These are phyloP conservation scores for Fragum sueziense DNA, from an alignment of 2,888 invertebrate genomes.

Conservation along the genomic window DNA sequence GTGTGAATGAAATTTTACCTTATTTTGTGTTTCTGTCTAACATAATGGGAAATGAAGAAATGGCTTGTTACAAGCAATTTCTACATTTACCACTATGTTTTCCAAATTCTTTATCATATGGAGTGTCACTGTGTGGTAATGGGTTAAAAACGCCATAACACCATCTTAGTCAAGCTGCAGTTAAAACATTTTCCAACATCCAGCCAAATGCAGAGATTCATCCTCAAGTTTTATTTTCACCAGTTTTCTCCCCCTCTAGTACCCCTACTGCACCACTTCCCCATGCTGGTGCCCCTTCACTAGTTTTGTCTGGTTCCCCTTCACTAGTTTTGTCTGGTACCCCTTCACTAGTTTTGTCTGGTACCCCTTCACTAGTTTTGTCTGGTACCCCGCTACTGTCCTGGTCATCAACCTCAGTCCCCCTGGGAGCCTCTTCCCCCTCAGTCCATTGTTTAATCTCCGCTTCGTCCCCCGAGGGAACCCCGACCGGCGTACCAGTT, in stretches of 20 bases:
- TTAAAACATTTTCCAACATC: too few relatives aligned
- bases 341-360: neutral
- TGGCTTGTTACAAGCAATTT: too few relatives aligned
- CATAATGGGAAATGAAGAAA: too few relatives aligned
- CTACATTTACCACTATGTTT: too few relatives aligned
- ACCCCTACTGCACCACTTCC: neutral
- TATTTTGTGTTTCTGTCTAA: too few relatives aligned
- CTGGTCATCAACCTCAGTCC: constrained; percentile 44
- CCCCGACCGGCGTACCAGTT: constrained; percentile 49
- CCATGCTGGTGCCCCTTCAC: neutral
- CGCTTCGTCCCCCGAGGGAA: constrained; percentile 53
- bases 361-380: neutral
- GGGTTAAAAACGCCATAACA: too few relatives aligned
- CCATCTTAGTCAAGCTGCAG: too few relatives aligned
- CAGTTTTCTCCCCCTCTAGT: neutral
- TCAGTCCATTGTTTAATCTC: constrained; percentile 54
- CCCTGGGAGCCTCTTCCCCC: constrained; percentile 37
- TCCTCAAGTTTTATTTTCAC: too few relatives aligned
- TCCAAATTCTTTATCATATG: too few relatives aligned
- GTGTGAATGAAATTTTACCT: too few relatives aligned
- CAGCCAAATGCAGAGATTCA: too few relatives aligned
- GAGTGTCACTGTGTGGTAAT: too few relatives aligned
- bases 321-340: neutral
- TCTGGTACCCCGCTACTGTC: constrained; percentile 11
- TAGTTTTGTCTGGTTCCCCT: neutral